These are phyloP conservation scores for Lanius ludovicianus DNA, from an alignment of 2,113 vertebrate species.

Conservation along the genomic window DNA sequence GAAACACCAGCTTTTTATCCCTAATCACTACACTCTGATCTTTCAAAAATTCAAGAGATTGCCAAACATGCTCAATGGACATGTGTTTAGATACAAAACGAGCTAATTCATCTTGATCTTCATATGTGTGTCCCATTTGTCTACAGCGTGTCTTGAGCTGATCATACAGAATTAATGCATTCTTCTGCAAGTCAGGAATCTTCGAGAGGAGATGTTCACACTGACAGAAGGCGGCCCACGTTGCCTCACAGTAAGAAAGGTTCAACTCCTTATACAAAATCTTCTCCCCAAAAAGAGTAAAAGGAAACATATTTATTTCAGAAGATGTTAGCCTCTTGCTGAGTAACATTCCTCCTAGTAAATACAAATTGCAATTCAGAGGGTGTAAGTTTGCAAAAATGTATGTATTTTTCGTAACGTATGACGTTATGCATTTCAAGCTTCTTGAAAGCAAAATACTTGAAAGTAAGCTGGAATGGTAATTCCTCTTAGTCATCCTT, in stretches of 20 bases:
- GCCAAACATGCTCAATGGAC: constrained; percentile 57
- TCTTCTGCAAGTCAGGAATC: constrained; percentile 73
- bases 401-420: background rate
- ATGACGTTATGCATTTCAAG: background rate
- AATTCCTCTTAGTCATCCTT: background rate
- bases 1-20: constrained; percentile 68
- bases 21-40: constrained; percentile 61
- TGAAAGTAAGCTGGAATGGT: background rate
- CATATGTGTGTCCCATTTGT: constrained; percentile 76
- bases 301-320: background rate
- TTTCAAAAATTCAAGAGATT: constrained; percentile 79
- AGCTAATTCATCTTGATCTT: constrained; percentile 64
- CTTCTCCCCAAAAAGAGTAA: constrained; percentile 61
- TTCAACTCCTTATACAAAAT: constrained; percentile 71
- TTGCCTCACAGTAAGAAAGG: constrained; percentile 77
- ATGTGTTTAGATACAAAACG: background rate
- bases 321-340: background rate
- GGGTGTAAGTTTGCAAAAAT: background rate
- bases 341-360: background rate
- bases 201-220: constrained; percentile 64
- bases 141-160: constrained; percentile 71
- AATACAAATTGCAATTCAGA: background rate
- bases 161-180: constrained; percentile 76
- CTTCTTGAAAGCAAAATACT: background rate
- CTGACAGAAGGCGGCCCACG: constrained; percentile 63